Evolutionary conservation across 1,140 invertebrate genomes (phyloP), one percentile per base, ranked within the genome.

Genomic region (Tetramorium alpestre): DNA sequence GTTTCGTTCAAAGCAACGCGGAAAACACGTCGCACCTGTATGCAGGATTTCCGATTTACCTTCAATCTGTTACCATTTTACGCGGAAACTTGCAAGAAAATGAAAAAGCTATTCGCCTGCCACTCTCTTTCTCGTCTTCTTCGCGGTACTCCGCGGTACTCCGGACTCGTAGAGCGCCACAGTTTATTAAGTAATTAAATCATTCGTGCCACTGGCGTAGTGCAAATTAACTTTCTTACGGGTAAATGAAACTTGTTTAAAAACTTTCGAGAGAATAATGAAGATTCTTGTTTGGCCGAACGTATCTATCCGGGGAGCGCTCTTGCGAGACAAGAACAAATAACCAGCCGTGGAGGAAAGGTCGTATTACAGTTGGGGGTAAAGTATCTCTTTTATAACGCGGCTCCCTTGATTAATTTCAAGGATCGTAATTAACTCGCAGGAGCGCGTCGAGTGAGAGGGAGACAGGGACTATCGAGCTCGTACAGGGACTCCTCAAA

Each of bases 141-240:
- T n/a, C 25, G 65, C 62, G 78, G 58, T 25, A 51, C 18, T 69
- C 51, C 58, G 80, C 60, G 41, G 62, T 84, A 44, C 44, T 58
- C 54, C 16, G 67, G 44, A 44, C 60, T 77, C 58, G 65, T 86
- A 86, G 84, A 89, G 28, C 82, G 77, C 38, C 69, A 49, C 60
- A 64, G 80, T 85, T 90, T 89, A 90, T 91, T 91, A 91, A 90
- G 85, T 91, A 90, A 91, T 91, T 90, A 89, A 91, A 89, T 87
- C 85, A 85, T 67, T 85, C 58, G 76, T 62, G 77, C 78, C 86
- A 70, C 38, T 70, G 51, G 65, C 73, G 54, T 85, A 77, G 80
- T 51, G 80, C 78, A 91, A 91, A 87, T 89, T 89, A 91, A 89
- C 87, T 90, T 91, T 82, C 77, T 77, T 85, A 69, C 58, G 49